A percentile compares a stretch with the other conserved stretches of the same genome.
These are phyloP conservation scores for Stigmatopora argus DNA, from an alignment of 2,113 vertebrate species.

Conservation along the genomic window DNA sequence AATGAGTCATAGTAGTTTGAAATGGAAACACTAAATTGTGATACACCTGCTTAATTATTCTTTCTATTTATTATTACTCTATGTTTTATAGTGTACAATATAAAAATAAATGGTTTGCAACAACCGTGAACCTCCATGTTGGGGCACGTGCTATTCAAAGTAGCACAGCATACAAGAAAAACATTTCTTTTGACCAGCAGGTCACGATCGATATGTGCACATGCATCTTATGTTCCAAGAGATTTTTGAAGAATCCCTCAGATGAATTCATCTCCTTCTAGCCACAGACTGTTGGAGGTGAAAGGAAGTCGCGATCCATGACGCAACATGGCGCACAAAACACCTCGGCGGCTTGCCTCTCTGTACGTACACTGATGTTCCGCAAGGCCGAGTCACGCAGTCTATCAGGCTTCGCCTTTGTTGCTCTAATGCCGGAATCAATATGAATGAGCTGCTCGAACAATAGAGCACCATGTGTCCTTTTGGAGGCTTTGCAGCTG, in stretches of 20 bases:
- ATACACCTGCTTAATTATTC: neutral
- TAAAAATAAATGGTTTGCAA: too few species aligned
- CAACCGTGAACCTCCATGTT: too few species aligned
- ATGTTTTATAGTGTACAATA: neutral
- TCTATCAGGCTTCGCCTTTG: slow-evolving; percentile 1
- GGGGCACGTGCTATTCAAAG: too few species aligned
- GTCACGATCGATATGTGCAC: neutral
- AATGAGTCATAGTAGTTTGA: too few species aligned
- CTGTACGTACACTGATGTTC: neutral
- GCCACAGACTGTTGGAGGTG: slow-evolving; percentile 2
- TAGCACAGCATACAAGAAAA: too few species aligned
- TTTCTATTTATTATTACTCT: neutral
- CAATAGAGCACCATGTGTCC: neutral
- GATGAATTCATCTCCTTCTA: slow-evolving; percentile 5
- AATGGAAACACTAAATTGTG: neutral
- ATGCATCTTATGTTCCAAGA: neutral
- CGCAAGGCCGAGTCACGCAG: neutral
- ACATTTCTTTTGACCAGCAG: too few species aligned
- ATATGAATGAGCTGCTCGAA: slow-evolving; percentile 12
- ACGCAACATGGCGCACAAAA: neutral
- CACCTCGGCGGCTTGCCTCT: neutral
- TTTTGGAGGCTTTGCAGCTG: slow-evolving; percentile 7
- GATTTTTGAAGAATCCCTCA: neutral
- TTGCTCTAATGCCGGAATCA: slow-evolving; percentile 11
- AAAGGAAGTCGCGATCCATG: neutral